These are phyloP conservation scores for Silurus aristotelis DNA, from an alignment of 2,797 vertebrate species.

Conservation along the genomic window DNA sequence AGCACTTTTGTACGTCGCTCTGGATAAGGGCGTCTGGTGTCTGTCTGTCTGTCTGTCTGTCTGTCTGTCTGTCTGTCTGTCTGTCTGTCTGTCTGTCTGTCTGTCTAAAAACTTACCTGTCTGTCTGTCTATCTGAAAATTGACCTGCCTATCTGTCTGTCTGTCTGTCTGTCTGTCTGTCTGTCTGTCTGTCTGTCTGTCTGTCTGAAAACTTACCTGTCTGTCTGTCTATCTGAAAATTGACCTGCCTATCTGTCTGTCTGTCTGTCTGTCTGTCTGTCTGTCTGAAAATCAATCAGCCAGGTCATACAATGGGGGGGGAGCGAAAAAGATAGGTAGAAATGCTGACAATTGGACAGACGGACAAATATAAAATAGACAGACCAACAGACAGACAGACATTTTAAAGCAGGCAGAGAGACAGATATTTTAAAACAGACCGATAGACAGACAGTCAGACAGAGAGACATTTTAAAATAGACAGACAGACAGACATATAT, in stretches of 20 bases:
- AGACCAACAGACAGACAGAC: not conserved
- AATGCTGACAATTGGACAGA: too few relatives aligned
- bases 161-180: not conserved
- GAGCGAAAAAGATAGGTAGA: not conserved
- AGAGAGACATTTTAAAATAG: not conserved
- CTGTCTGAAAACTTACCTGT: not conserved
- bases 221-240: not conserved
- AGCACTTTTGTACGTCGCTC: too few relatives aligned
- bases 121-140: not conserved
- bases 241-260: not conserved
- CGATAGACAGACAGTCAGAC: not conserved
- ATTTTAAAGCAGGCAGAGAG: too few relatives aligned
- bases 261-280: not conserved
- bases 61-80: not conserved
- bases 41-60: not conserved
- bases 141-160: not conserved
- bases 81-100: not conserved
- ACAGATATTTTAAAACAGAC: too few relatives aligned
- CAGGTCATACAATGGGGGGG: too few relatives aligned
- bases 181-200: not conserved
- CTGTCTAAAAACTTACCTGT: not conserved
- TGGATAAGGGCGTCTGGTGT: too few relatives aligned
- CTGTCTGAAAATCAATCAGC: not conserved
- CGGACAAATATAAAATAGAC: not conserved
- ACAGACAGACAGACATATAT: constrained; percentile 16